Percentiles rank a stretch among this genome's conserved stretches.
Conservation (phyloP, 2,113 vertebrate genomes). For the Hypomesus transpacificus region DNA sequence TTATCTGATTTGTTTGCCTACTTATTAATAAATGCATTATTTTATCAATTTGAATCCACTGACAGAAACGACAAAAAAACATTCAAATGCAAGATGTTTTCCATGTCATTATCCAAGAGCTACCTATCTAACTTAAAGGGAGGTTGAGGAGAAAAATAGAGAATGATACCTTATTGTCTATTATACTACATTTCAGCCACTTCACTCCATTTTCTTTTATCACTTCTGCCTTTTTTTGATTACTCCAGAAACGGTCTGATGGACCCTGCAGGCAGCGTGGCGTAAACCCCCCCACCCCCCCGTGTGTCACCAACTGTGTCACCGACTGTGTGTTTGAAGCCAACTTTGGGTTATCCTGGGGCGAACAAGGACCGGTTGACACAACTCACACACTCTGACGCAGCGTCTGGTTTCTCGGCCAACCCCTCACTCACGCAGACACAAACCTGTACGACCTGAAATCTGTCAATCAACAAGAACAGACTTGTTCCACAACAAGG, state of each 20-base stretch:
- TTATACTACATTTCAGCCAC: neutral
- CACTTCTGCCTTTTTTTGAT: neutral
- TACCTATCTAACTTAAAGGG: too few species aligned
- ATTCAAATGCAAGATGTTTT: too few species aligned
- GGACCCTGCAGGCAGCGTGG: neutral
- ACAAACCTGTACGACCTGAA: conserved; percentile 54
- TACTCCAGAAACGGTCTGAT: neutral
- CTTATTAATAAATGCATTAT: neutral
- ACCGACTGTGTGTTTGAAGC: neutral
- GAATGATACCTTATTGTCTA: neutral
- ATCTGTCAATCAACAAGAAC: conserved; percentile 31
- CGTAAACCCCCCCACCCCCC: too few species aligned
- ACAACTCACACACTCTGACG: neutral
- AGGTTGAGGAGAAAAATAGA: neutral
- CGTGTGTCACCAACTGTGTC: too few species aligned
- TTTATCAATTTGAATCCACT: neutral
- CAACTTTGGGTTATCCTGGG: conserved; percentile 17
- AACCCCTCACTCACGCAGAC: neutral
- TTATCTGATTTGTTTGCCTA: too few species aligned
- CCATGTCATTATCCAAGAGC: too few species aligned
- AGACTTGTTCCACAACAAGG: conserved; percentile 32
- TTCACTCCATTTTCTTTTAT: neutral
- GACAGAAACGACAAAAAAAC: too few species aligned
- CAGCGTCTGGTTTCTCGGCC: conserved; percentile 13
- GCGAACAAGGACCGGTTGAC: conserved; percentile 15